These are phyloP conservation scores for Luffia ferchaultella DNA, from an alignment of 2,888 invertebrate genomes.

Conservation along the genomic window DNA sequence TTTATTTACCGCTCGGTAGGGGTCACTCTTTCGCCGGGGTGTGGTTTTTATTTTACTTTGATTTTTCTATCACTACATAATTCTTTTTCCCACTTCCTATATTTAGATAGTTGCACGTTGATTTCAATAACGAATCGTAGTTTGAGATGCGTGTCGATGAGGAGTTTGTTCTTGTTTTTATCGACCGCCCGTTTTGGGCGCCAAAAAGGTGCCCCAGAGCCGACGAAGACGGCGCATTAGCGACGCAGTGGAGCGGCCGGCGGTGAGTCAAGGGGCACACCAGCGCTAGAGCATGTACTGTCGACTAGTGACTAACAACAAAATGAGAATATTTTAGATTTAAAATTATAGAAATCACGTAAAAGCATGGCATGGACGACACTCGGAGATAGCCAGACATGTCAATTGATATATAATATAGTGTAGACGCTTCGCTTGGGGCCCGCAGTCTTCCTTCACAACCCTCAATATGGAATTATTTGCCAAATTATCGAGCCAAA, in stretches of 20 bases:
- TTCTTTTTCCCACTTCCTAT: not conserved
- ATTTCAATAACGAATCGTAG: not conserved
- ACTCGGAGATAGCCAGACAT: not conserved
- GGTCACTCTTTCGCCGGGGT: not conserved
- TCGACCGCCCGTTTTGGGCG: too few species aligned
- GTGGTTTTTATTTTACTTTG: not conserved
- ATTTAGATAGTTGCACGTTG: not conserved
- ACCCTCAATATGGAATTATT: constrained; percentile 26
- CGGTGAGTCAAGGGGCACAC: not conserved
- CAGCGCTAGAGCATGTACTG: not conserved
- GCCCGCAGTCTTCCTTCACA: constrained; percentile 46
- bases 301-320: not conserved
- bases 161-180: not conserved
- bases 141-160: not conserved
- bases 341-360: not conserved
- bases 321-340: not conserved
- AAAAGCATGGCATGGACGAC: not conserved
- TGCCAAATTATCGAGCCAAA: constrained; percentile 54
- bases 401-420: not conserved
- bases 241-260: not conserved
- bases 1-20: not conserved
- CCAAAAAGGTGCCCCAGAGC: too few species aligned
- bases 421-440: constrained; percentile 45
- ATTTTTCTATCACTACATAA: not conserved
- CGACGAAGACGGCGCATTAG: too few species aligned